Base-by-base conservation (phyloP, 2,113 vertebrate genomes). In the pig (Sus scrofa) region DNA sequence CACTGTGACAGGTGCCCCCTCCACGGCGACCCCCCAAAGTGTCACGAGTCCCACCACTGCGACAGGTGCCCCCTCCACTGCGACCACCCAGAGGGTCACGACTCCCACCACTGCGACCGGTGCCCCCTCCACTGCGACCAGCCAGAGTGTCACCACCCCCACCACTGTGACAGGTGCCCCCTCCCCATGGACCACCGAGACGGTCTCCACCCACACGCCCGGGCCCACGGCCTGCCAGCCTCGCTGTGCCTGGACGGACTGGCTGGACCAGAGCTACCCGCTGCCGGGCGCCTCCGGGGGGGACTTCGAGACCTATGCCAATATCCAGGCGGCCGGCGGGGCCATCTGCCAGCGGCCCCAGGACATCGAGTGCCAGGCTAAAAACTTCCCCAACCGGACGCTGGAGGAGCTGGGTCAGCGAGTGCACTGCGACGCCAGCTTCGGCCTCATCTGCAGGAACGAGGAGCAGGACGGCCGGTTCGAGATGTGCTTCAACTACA, bases 161-260 rank as follows among this genome's bases (percentile, higher is more conserved):
- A 44, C 0, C 62, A 65, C 2, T 65, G 27, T 27, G 63, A 65
- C 27, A 30, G 27, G 12, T 32, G 27, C 63, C 63, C 32, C 27
- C 63, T 65, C 27, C 27, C 12, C 63, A 2, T 13, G 27, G 63
- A 65, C 63, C 63, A 65, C 63, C 6, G 0, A 67, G 30, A 32
- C 30, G 14, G 1, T 52, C 9, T 20, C 0, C 11, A 19, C 54
- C 54, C 2, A 7, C 54, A 54, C 54, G 54, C 22, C 70, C 39
- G 6, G 13, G 37, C 26, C 71, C 24, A 73, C 71, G 3, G 67
- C 32, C 32, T 96, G 98, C 39, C 94, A 89, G 81, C 94, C 77
- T 0, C 86, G 3, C 18, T 99, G 98, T 88, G 1, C 82, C 27
- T 99, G 98, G 98, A 98, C 98, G 2, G 84, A 89, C 44, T 99